Percentiles rank a stretch among this genome's conserved stretches.
These are phyloP conservation scores for Benthosema pterotum DNA, from an alignment of 2,797 vertebrate genomes.

Conservation along the genomic window DNA sequence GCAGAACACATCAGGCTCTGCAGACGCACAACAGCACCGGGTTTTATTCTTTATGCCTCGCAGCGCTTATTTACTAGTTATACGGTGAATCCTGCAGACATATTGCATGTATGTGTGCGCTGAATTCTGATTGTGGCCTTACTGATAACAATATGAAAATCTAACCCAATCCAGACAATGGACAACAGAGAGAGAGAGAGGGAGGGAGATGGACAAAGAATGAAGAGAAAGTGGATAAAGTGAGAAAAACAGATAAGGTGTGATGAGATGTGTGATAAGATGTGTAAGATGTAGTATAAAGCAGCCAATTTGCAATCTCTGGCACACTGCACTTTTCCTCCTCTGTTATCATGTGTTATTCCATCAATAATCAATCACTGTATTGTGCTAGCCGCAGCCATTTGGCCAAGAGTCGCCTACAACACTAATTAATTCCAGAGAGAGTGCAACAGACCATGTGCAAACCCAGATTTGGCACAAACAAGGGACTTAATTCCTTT, in stretches of 20 bases:
- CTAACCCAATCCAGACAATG: constrained; percentile 5
- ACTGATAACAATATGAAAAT: constrained; percentile 35
- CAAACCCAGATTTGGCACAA: too few species aligned
- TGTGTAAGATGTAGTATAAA: neutral
- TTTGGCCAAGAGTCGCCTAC: too few species aligned
- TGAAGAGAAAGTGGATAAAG: neutral
- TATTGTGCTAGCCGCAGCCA: too few species aligned
- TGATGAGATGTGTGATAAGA: constrained; percentile 1
- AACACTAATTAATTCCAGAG: too few species aligned
- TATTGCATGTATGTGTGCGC: neutral
- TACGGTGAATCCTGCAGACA: constrained; percentile 26
- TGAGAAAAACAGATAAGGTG: constrained; percentile 4
- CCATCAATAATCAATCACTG: too few species aligned
- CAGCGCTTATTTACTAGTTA: constrained; percentile 27
- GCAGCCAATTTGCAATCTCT: too few species aligned
- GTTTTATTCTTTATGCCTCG: constrained; percentile 11
- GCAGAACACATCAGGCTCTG: constrained; percentile 31
- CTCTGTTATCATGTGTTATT: too few species aligned
- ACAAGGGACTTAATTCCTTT: too few species aligned
- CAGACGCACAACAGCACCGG: constrained; percentile 22
- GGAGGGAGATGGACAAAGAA: constrained; percentile 1
- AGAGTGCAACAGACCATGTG: too few species aligned
- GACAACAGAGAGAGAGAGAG: constrained; percentile 10
- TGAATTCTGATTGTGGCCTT: constrained; percentile 32
- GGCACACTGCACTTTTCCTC: too few species aligned